Conservation (phyloP, 2,113 vertebrate genomes). For the Charina bottae region DNA sequence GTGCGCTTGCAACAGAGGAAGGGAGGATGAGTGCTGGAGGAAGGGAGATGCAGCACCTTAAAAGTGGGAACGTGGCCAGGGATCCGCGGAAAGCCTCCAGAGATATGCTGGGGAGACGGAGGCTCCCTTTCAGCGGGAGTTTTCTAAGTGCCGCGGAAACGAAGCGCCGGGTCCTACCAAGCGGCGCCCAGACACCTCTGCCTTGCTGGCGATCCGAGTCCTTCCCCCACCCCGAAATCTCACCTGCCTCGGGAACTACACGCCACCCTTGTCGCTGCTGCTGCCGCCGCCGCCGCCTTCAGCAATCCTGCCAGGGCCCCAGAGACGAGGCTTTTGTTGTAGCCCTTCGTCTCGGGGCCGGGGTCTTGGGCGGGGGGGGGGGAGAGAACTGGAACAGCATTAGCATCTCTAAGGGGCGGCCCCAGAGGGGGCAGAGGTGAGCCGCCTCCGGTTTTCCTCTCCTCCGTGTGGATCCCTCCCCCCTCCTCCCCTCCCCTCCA, state of each 20-base stretch:
- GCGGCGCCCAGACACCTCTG: background rate
- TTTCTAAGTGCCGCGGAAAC: background rate
- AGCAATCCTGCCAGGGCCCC: constrained; percentile 28
- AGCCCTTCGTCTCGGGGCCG: constrained; percentile 17
- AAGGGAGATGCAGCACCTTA: too few relatives aligned
- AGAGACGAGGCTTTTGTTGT: constrained; percentile 53
- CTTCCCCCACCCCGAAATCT: constrained; percentile 7
- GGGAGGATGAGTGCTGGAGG: too few relatives aligned
- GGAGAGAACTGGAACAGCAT: constrained; percentile 39
- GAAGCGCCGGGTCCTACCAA: background rate
- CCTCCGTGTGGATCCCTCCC: background rate
- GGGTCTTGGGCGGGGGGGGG: constrained; percentile 40
- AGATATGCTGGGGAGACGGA: too few relatives aligned
- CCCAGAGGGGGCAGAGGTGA: constrained; percentile 5
- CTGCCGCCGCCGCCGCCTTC: constrained; percentile 7
- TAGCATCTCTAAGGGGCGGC: constrained; percentile 49
- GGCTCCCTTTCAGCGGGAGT: background rate
- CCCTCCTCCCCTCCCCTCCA: background rate
- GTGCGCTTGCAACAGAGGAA: too few relatives aligned
- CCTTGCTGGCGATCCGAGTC: background rate
- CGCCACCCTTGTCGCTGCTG: background rate
- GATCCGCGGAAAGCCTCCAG: background rate
- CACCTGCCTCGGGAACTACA: constrained; percentile 48
- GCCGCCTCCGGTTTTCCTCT: background rate
- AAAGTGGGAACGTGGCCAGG: background rate